A percentile compares a stretch with the other conserved stretches of the same genome.
Conservation (phyloP, 2,113 vertebrate species). For the Cygnus buccinator region DNA sequence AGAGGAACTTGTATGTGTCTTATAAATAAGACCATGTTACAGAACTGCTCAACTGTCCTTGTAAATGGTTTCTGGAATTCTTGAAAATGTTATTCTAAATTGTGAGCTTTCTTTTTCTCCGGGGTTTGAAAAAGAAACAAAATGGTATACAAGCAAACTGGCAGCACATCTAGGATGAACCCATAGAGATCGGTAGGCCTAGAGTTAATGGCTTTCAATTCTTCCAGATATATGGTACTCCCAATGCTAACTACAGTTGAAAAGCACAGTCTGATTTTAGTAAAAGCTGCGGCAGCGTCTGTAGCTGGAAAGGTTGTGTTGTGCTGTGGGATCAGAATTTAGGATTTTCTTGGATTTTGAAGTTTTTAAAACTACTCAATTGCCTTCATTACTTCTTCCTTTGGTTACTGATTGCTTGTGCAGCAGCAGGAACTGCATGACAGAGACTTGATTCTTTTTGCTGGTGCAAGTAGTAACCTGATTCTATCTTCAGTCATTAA, state of each 20-base stretch:
- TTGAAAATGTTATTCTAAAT: not conserved
- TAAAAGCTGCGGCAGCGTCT: not conserved
- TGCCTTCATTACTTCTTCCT: slow-evolving; percentile 12
- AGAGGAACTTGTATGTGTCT: not conserved
- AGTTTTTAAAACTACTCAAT: not conserved
- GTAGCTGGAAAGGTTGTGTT: not conserved
- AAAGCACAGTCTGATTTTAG: not conserved
- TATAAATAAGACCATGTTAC: not conserved
- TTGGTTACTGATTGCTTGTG: not conserved
- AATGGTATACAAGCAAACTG: not conserved
- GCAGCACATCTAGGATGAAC: not conserved
- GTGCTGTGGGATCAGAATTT: slow-evolving; percentile 9
- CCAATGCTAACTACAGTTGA: not conserved
- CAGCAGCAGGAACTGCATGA: not conserved
- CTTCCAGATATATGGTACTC: not conserved
- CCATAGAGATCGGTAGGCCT: not conserved
- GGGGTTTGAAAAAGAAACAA: not conserved
- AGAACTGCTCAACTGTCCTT: not conserved
- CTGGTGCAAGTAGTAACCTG: not conserved
- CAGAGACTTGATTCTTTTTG: not conserved
- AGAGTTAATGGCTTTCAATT: not conserved
- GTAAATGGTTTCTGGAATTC: not conserved
- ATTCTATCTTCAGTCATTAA: slow-evolving; percentile 15
- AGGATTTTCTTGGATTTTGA: slow-evolving; percentile 1
- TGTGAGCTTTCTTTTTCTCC: not conserved